phyloP scores from a whole-genome alignment of 2,113 vertebrate genomes.

The Mormyrus lacerda region DNA sequence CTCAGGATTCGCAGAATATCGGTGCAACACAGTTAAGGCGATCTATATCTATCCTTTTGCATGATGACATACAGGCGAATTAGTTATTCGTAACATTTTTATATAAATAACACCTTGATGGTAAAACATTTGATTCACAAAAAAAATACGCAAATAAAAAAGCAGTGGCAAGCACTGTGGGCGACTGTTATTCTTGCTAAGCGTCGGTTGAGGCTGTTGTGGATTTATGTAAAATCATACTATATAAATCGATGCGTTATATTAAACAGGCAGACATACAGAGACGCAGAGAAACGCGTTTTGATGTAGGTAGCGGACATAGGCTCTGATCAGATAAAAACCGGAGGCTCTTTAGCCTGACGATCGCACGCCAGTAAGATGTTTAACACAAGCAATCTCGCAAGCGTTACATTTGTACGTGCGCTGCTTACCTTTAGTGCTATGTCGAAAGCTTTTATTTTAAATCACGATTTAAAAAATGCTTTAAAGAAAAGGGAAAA shows the following conservation, averaged over 20 bases:
- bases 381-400: background rate
- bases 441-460: background rate
- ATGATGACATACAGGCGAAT: background rate
- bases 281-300: background rate
- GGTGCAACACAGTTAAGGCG: background rate
- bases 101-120: background rate
- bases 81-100: background rate
- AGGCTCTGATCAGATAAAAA: background rate
- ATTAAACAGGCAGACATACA: background rate
- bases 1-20: background rate
- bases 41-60: background rate
- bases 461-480: background rate
- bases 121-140: background rate
- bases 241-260: background rate
- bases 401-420: background rate
- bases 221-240: background rate
- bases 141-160: background rate
- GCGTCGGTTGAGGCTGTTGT: background rate
- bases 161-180: background rate
- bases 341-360: background rate
- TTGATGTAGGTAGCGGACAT: background rate
- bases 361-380: background rate
- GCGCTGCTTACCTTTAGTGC: slow-evolving; percentile 16
- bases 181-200: background rate
- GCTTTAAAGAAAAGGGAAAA: background rate